A percentile compares a stretch with the other conserved stretches of the same genome.
Evolutionary conservation across 2,797 vertebrate species (phyloP).

Genomic region (Ptychadena robeensis): DNA sequence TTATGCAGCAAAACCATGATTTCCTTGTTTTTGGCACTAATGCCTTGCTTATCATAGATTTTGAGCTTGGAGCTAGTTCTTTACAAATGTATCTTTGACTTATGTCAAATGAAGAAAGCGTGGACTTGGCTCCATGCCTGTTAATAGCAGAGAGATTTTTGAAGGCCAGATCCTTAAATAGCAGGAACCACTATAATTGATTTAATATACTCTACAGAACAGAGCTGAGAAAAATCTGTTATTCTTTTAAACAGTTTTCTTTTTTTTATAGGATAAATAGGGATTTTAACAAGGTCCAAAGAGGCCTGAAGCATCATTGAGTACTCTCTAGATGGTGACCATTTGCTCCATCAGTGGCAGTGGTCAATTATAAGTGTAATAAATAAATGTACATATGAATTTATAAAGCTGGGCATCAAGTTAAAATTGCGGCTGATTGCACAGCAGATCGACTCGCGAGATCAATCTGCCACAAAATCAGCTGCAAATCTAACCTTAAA

Average conservation of each 20-base stretch:
- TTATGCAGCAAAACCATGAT: slow-evolving; percentile 33
- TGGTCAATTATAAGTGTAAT: background rate
- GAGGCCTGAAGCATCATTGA: too few species aligned
- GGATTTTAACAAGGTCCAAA: background rate
- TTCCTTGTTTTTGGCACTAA: slow-evolving; percentile 18
- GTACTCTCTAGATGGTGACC: too few species aligned
- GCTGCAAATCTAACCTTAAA: too few species aligned
- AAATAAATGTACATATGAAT: too few species aligned
- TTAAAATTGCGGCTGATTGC: too few species aligned
- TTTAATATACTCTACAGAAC: slow-evolving; percentile 8
- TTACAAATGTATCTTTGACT: slow-evolving; percentile 48
- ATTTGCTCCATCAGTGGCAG: background rate
- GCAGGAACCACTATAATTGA: slow-evolving; percentile 31
- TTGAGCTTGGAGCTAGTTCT: slow-evolving; percentile 38
- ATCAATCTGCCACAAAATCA: too few species aligned
- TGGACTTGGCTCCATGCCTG: slow-evolving; percentile 18
- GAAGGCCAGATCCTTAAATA: slow-evolving; percentile 31
- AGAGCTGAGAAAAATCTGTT: background rate
- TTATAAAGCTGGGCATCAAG: too few species aligned
- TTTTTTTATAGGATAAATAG: slow-evolving; percentile 5
- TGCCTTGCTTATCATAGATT: slow-evolving; percentile 41
- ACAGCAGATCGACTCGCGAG: too few species aligned
- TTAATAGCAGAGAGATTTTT: slow-evolving; percentile 28
- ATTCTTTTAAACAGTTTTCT: slow-evolving; percentile 15
- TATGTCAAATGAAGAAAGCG: slow-evolving; percentile 43